Base-by-base conservation (phyloP, 2,888 invertebrate species). In the Melipona beecheii region DNA sequence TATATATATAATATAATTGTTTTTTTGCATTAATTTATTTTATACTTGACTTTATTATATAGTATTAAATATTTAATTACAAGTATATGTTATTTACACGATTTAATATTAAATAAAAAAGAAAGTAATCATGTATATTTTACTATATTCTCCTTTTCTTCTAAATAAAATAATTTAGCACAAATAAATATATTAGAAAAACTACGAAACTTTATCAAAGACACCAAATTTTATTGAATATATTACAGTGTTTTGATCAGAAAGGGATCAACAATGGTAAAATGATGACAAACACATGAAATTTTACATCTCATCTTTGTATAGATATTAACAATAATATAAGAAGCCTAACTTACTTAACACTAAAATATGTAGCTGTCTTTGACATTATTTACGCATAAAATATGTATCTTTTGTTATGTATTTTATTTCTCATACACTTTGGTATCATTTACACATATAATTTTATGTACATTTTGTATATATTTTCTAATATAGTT, bases 211-310 rank as follows among this genome's bases (percentile, higher is more conserved):
- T 73, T 88, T 91, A 90, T 87, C 90, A 92, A 93, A 92, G 90
- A 91, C 91, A 91, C 87, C 88, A 85, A 91, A 89, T 89, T 93
- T 92, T 93, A 93, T 93, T 93, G 86, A 89, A 91, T 91, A 92
- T 90, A 89, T 90, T 88, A 88, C 89, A 92, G 89, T 89, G 87
- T 91, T 89, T 90, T 88, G 89, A 89, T 89, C 90, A 85, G 81
- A 89, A 87, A 81, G 79, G 80, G 86, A 84, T 88, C 83, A 90
- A 91, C 85, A 90, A 84, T 88, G 87, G 83, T 87, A 85, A 86
- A 87, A 84, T 87, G 78, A 91, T 75, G 85, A 85, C 75, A 87
- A 91, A 89, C 87, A 87, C 89, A 86, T 87, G 83, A 85, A 87
- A 82, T 90, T 92, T 88, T 89, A 90, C 84, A 90, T 90, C 86